phyloP scores from a whole-genome alignment of 2,888 invertebrate species.

The Parnassius glacialis region DNA sequence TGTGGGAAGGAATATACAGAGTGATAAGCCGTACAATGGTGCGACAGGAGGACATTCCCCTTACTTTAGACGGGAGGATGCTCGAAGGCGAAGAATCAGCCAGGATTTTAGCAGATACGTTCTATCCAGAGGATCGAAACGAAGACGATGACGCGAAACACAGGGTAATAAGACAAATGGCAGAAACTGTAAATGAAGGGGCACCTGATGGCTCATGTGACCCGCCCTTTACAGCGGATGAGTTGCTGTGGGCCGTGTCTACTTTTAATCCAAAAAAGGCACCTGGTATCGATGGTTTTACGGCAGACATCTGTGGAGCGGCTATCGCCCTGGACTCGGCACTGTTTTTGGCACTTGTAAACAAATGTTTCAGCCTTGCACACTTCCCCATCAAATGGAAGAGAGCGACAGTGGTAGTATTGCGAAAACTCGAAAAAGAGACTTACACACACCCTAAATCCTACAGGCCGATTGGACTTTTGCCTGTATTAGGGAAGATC shows the following conservation, averaged over 20 bases:
- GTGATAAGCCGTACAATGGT: not conserved
- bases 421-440: too few relatives aligned
- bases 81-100: not conserved
- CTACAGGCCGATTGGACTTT: too few relatives aligned
- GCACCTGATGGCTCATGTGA: not conserved
- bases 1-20: not conserved
- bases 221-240: not conserved
- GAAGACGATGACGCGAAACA: not conserved
- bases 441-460: too few relatives aligned
- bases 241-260: too few relatives aligned
- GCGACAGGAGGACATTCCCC: not conserved
- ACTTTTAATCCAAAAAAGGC: not conserved
- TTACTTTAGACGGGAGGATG: not conserved
- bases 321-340: too few relatives aligned
- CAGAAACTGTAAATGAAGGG: not conserved
- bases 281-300: not conserved
- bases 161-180: not conserved
- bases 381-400: too few relatives aligned
- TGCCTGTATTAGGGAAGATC: too few relatives aligned
- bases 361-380: too few relatives aligned
- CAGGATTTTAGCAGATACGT: not conserved
- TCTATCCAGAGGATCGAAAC: not conserved
- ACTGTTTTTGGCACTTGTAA: too few relatives aligned
- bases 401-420: too few relatives aligned
- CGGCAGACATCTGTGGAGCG: not conserved